Base-by-base conservation (phyloP, 2,888 invertebrate species). In the Monochamus alternatus region DNA sequence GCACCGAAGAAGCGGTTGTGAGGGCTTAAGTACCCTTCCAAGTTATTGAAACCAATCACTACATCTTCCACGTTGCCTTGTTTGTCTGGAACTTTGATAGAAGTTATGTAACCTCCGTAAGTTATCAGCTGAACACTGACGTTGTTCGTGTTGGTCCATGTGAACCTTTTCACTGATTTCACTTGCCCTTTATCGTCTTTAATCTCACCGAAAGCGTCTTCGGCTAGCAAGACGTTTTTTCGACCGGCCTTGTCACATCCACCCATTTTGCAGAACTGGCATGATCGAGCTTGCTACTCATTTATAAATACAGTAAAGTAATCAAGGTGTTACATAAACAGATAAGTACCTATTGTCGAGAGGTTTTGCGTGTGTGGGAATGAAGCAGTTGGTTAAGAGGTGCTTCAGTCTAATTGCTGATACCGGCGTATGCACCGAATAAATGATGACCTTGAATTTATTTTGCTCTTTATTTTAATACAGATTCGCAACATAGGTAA, bases 71-170 rank as follows among this genome's bases (percentile, higher is more conserved):
- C 85, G 7, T 91, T 89, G 52, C 95, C 96, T 85, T 92, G 89
- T 79, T 91, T 93, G 63, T 96, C 95, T 0, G 96, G 96, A 2
- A 94, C 92, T 85, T 92, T 91, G 12, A 97, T 91, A 31, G 93
- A 91, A 0, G 94, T 94, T 74, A 97, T 93, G 2, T 95, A 95
- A 1, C 96, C 97, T 43, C 97, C 97, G 82, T 95, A 95, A 12
- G 93, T 93, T 73, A 96, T 92, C 14, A 80, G 76, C 89, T 92
- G 92, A 0, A 94, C 93, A 64, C 88, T 90, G 89, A 94, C 91
- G 69, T 91, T 90, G 82, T 92, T 92, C 70, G 89, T 89, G 80
- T 95, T 95, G 74, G 88, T 91, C 90, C 95, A 91, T 0, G 94
- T 95, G 83, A 92, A 94, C 78, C 93, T 87, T 76, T 90, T 88